A percentile compares a stretch with the other conserved stretches of the same genome.
phyloP scores from a whole-genome alignment of 2,888 invertebrate species.

The Hesperia comma region DNA sequence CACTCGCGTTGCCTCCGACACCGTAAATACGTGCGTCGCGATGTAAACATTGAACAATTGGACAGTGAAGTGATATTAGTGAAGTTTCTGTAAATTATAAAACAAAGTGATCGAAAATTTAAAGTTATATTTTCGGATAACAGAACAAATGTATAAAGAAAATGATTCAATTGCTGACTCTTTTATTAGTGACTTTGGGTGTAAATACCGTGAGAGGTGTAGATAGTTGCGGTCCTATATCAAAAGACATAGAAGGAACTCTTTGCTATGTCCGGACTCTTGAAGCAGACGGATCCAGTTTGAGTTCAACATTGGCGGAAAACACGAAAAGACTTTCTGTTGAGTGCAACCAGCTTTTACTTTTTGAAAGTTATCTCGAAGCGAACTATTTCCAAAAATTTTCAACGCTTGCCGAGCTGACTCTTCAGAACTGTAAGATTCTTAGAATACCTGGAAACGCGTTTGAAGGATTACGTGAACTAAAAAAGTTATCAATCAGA shows the following conservation, averaged over 20 bases:
- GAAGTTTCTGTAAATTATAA: constrained; percentile 48
- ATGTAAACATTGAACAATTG: constrained; percentile 69
- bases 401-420: constrained; percentile 89
- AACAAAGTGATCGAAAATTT: constrained; percentile 53
- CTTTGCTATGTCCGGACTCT: constrained; percentile 88
- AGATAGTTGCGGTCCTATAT: constrained; percentile 68
- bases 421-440: constrained; percentile 91
- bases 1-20: constrained; percentile 63
- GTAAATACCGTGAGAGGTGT: constrained; percentile 74
- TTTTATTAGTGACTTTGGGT: constrained; percentile 81
- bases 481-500: constrained; percentile 91
- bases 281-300: constrained; percentile 87
- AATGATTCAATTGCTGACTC: constrained; percentile 80
- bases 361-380: constrained; percentile 91
- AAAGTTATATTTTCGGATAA: constrained; percentile 36
- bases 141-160: constrained; percentile 77
- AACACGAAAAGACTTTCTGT: constrained; percentile 89
- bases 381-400: constrained; percentile 89
- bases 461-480: constrained; percentile 91
- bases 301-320: constrained; percentile 85
- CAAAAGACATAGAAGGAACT: constrained; percentile 80
- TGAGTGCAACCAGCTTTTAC: constrained; percentile 90
- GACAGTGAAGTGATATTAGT: constrained; percentile 62
- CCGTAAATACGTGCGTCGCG: constrained; percentile 67
- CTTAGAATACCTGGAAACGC: constrained; percentile 89